Conservation (phyloP, 2,113 vertebrate genomes). For the Furnarius figulus region DNA sequence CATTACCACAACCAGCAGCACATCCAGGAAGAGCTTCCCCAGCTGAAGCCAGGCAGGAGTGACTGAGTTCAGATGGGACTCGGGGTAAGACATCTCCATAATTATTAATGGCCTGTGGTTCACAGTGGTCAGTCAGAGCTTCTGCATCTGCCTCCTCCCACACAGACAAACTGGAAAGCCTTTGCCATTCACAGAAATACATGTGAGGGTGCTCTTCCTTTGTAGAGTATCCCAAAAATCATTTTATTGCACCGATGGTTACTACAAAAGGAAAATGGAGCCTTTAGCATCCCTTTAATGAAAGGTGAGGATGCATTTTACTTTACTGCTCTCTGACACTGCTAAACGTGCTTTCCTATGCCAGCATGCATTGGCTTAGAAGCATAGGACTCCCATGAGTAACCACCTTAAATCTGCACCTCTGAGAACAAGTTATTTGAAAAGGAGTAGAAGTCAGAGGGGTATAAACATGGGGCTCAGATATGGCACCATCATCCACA, state of each 20-base stretch:
- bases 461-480: not conserved
- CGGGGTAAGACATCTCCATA: fast-evolving
- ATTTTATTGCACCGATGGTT: not conserved
- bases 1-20: fast-evolving
- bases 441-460: not conserved
- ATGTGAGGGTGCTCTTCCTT: not conserved
- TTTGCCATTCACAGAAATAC: not conserved
- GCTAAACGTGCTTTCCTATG: not conserved
- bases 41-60: not conserved
- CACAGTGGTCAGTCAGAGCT: not conserved
- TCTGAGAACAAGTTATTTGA: not conserved
- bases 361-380: not conserved
- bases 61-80: fast-evolving
- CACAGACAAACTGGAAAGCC: not conserved
- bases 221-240: not conserved
- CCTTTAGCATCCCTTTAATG: not conserved
- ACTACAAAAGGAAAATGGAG: not conserved
- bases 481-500: fast-evolving
- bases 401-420: not conserved
- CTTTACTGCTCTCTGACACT: not conserved
- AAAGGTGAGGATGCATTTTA: not conserved
- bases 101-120: not conserved
- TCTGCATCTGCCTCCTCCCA: not conserved
- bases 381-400: not conserved
- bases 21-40: fast-evolving